phyloP scores from a whole-genome alignment of 2,797 vertebrate genomes.

The Bradypodion ventrale region DNA sequence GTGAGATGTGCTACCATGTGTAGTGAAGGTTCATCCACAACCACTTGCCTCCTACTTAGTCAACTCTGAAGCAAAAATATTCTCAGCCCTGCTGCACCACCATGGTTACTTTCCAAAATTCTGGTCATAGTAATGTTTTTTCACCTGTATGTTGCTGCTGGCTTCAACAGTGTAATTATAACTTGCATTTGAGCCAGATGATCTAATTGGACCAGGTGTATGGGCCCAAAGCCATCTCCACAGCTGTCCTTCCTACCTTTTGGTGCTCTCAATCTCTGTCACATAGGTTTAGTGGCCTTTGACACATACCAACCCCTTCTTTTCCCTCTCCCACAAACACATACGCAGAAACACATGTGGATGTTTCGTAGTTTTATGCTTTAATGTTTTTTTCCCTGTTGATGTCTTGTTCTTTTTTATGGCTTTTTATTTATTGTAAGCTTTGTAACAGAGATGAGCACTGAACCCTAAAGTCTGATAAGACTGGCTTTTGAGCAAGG shows the following conservation, averaged over 20 bases:
- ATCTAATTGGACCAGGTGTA: background rate
- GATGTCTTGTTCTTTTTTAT: too few relatives aligned
- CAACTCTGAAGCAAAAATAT: background rate
- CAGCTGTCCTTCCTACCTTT: background rate
- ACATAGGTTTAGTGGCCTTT: too few relatives aligned
- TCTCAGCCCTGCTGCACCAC: background rate
- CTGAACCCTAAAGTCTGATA: too few relatives aligned
- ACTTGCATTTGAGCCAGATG: conserved; percentile 16
- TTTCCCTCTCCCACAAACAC: too few relatives aligned
- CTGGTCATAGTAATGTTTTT: background rate
- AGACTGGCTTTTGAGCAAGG: too few relatives aligned
- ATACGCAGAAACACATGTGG: too few relatives aligned
- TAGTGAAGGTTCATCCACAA: too few relatives aligned
- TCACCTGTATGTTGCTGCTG: background rate
- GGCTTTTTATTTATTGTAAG: too few relatives aligned
- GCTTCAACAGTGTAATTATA: background rate
- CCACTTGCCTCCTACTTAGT: background rate
- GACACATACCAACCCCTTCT: too few relatives aligned
- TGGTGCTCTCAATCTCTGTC: background rate
- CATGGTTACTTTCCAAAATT: conserved; percentile 5
- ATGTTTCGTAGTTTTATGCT: too few relatives aligned
- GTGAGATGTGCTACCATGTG: background rate
- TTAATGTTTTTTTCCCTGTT: too few relatives aligned
- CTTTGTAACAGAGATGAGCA: too few relatives aligned
- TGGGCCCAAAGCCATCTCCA: background rate